Evolutionary conservation across 2,888 invertebrate genomes (phyloP).

Genomic region (Drosophila incognita): DNA sequence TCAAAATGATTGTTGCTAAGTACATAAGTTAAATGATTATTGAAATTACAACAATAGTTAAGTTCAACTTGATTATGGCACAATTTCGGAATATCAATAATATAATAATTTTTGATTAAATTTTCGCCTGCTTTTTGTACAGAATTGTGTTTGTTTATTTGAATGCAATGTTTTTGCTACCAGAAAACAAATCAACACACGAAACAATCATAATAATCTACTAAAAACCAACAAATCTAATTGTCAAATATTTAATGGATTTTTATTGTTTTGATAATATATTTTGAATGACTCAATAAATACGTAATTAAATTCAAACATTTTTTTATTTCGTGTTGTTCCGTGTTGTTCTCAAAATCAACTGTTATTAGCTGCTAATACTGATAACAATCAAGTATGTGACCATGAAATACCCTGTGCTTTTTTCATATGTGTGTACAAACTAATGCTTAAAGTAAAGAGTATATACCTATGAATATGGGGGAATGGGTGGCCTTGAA

Average conservation of each 20-base stretch:
- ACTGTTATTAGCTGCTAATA: not conserved
- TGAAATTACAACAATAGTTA: slow-evolving; percentile 18
- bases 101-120: not conserved
- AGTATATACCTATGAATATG: not conserved
- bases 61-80: slow-evolving; percentile 15
- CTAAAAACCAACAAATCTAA: slow-evolving; percentile 13
- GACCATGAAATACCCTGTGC: slow-evolving; percentile 22
- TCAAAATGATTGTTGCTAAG: slow-evolving; percentile 40
- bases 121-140: slow-evolving; percentile 26
- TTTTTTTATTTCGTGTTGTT: slow-evolving; percentile 1
- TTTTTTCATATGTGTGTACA: slow-evolving; percentile 2
- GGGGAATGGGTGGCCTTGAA: not conserved
- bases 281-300: slow-evolving; percentile 30
- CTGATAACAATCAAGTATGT: slow-evolving; percentile 7
- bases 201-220: not conserved
- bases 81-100: slow-evolving; percentile 10
- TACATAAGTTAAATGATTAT: slow-evolving; percentile 28
- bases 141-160: slow-evolving; percentile 70
- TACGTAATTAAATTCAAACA: slow-evolving; percentile 21
- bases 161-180: slow-evolving; percentile 37
- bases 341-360: slow-evolving; percentile 6
- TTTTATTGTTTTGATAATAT: slow-evolving; percentile 3
- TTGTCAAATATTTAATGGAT: slow-evolving; percentile 11
- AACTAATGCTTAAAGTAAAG: slow-evolving; percentile 11
- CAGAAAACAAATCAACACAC: slow-evolving; percentile 24